These are phyloP conservation scores for Onychorhynchus coronatus DNA, from an alignment of 2,113 vertebrate genomes.

Conservation along the genomic window DNA sequence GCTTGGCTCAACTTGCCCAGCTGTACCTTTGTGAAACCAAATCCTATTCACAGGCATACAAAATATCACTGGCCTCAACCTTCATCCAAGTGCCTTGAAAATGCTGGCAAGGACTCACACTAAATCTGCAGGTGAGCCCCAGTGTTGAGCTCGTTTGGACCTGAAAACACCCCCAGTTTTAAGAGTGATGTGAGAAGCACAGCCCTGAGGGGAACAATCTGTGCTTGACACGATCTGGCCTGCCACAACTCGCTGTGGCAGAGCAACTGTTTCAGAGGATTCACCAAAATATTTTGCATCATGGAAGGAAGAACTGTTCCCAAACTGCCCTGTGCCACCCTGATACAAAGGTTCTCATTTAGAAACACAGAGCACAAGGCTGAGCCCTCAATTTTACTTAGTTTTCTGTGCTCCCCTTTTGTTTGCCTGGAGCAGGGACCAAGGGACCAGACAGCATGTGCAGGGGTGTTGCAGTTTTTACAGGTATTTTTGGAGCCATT, in stretches of 20 bases:
- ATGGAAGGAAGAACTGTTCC: not conserved
- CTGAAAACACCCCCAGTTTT: not conserved
- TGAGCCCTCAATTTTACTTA: not conserved
- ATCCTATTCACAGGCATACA: not conserved
- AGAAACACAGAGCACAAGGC: fast-evolving
- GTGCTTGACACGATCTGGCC: fast-evolving
- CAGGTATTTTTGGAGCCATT: not conserved
- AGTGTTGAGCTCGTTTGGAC: not conserved
- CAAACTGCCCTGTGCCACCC: not conserved
- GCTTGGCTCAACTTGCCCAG: not conserved
- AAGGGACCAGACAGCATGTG: not conserved
- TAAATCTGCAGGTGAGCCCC: not conserved
- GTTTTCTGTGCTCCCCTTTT: not conserved
- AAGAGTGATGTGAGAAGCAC: not conserved
- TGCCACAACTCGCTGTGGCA: not conserved
- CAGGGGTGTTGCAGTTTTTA: not conserved
- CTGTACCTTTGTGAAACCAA: not conserved
- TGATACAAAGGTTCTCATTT: not conserved
- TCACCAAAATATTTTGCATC: not conserved
- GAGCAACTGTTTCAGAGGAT: not conserved
- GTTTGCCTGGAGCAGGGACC: not conserved
- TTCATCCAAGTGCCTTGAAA: not conserved
- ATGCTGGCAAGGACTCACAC: not conserved
- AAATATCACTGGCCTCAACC: not conserved
- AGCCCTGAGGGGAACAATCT: not conserved